Evolutionary conservation across 2,113 vertebrate genomes (phyloP).

Genomic region (Prinia subflava): DNA sequence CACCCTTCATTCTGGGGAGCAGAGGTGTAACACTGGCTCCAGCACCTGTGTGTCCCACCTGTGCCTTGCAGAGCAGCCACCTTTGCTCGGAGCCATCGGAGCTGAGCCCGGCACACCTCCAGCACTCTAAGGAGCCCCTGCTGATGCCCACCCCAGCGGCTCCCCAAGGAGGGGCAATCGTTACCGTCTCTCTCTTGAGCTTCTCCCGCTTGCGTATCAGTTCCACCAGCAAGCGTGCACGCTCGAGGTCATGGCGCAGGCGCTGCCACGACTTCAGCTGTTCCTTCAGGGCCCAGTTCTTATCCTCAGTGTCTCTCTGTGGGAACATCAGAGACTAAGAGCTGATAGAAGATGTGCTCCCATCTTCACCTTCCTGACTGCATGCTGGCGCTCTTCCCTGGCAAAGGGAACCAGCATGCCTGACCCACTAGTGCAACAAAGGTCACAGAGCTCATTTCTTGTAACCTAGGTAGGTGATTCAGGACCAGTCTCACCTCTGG

Average conservation of each 20-base stretch:
- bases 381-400: neutral
- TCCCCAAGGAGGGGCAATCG: constrained; percentile 10
- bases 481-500: neutral
- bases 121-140: neutral
- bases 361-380: neutral
- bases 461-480: neutral
- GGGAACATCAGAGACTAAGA: constrained; percentile 55
- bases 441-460: accelerated
- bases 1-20: neutral
- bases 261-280: constrained; percentile 98
- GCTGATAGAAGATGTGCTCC: neutral
- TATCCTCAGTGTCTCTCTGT: constrained; percentile 94
- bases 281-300: constrained; percentile 92
- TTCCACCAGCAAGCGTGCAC: constrained; percentile 94
- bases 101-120: neutral
- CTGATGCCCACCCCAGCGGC: constrained; percentile 18
- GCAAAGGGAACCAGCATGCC: neutral
- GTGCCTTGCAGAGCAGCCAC: constrained; percentile 19
- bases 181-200: constrained; percentile 96
- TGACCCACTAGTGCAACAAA: neutral
- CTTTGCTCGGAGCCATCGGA: neutral
- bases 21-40: neutral
- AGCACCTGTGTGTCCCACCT: neutral
- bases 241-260: constrained; percentile 94
- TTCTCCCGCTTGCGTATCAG: constrained; percentile 98